These are phyloP conservation scores for Cheilosia pagana DNA, from an alignment of 2,888 invertebrate species.

Conservation along the genomic window DNA sequence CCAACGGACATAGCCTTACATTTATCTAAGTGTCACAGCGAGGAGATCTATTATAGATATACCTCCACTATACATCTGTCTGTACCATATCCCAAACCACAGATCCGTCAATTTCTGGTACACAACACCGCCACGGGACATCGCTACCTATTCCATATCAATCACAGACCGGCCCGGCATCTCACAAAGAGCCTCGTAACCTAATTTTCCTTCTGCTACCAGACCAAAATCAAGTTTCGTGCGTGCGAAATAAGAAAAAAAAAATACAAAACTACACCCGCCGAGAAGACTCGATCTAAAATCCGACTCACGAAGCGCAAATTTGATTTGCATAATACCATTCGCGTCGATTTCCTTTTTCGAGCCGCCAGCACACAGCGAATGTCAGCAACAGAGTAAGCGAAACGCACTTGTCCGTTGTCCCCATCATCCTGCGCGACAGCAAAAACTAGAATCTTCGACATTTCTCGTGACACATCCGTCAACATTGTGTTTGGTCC, in stretches of 20 bases:
- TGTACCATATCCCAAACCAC: background rate
- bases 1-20: background rate
- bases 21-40: background rate
- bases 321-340: slow-evolving; percentile 61
- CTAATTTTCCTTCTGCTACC: slow-evolving; percentile 30
- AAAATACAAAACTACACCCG: background rate
- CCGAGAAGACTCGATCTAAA: slow-evolving; percentile 14
- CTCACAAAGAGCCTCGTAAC: slow-evolving; percentile 46
- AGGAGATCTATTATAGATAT: background rate
- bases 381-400: slow-evolving; percentile 7
- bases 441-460: slow-evolving; percentile 30
- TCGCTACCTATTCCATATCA: background rate
- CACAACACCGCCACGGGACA: slow-evolving; percentile 15
- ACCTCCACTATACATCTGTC: background rate
- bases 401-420: too few species aligned
- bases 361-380: background rate
- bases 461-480: slow-evolving; percentile 59
- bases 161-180: background rate
- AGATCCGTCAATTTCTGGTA: slow-evolving; percentile 16
- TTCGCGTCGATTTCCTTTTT: slow-evolving; percentile 32
- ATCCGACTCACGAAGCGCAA: slow-evolving; percentile 38
- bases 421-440: background rate
- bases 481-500: slow-evolving; percentile 44
- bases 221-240: slow-evolving; percentile 32
- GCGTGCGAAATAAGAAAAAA: background rate